phyloP scores from a whole-genome alignment of 2,797 vertebrate species.

The Margarornis squamiger region DNA sequence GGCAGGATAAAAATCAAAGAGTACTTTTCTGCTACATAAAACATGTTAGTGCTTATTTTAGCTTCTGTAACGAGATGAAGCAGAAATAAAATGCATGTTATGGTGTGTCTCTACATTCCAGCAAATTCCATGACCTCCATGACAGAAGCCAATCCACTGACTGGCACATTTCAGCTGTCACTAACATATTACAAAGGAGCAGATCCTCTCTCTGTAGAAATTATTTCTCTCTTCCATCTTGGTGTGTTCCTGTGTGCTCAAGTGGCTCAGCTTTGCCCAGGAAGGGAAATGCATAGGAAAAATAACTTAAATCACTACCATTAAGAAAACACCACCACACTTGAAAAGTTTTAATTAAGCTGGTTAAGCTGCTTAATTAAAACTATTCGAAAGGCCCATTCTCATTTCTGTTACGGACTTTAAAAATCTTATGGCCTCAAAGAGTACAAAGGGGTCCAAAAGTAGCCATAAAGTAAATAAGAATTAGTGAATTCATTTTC shows the following conservation, averaged over 20 bases:
- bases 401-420: not conserved
- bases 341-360: not conserved
- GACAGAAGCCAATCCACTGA: not conserved
- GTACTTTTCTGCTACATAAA: slow-evolving; percentile 44
- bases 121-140: not conserved
- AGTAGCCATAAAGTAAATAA: slow-evolving; percentile 4
- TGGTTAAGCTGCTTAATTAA: slow-evolving; percentile 13
- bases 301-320: not conserved
- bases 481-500: not conserved
- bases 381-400: slow-evolving; percentile 7
- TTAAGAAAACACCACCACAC: rapidly evolving
- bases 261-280: not conserved
- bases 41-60: slow-evolving; percentile 7
- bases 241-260: not conserved
- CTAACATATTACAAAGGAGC: rapidly evolving
- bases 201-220: not conserved
- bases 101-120: not conserved
- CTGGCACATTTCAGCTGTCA: not conserved
- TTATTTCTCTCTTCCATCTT: not conserved
- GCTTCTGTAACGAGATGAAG: not conserved
- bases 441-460: not conserved
- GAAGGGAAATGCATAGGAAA: not conserved
- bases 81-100: not conserved
- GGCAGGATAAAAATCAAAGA: not conserved
- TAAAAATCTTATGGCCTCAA: not conserved